Evolutionary conservation across 2,888 invertebrate genomes (phyloP), one percentile per base, ranked within the genome.

Genomic region (Idaea dimidiata): DNA sequence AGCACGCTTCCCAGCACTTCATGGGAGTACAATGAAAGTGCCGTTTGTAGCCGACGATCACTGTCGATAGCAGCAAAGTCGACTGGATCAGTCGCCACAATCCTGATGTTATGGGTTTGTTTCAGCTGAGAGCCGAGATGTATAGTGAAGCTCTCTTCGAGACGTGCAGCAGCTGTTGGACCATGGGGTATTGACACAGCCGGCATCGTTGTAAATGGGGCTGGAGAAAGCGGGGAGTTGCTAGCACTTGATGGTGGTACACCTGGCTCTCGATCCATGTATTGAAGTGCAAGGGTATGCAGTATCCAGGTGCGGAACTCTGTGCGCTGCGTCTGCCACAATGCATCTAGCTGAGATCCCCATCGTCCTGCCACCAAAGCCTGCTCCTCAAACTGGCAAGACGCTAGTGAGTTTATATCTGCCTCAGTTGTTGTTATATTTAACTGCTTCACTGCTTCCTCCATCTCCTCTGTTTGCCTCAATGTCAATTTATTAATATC

Each of bases 81-180:
- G 60, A 86, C 97, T 71, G 98, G 94, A 80, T 98, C 97, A 17
- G 96, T 96, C 64, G 97, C 96, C 33, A 99, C 93, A 67, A 99
- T 96, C 62, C 99, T 94, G 67, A 99, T 96, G 87, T 99, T 99
- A 88, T 99, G 99, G 94, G 98, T 99, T 81, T 99, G 99, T 87
- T 99, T 99, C 85, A 99, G 94, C 90, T 99, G 99, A 5, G 99
- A 98, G 59, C 99, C 99, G 69, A 99, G 93, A 92, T 99, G 98
- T 79, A 99, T 99, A 17, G 99, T 99, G 86, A 99, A 99, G 88
- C 98, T 98, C 91, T 99, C 99, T 89, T 99, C 98, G 78, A 97
- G 82, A 0, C 86, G 84, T 6, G 79, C 79, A 16, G 67, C 70
- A 14, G 75, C 75, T 61, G 63, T 64, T 16, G 74, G 65, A 33